Evolutionary conservation across 2,113 vertebrate species (phyloP), one percentile per base, ranked within the genome.

Genomic region (Myodes glareolus): DNA sequence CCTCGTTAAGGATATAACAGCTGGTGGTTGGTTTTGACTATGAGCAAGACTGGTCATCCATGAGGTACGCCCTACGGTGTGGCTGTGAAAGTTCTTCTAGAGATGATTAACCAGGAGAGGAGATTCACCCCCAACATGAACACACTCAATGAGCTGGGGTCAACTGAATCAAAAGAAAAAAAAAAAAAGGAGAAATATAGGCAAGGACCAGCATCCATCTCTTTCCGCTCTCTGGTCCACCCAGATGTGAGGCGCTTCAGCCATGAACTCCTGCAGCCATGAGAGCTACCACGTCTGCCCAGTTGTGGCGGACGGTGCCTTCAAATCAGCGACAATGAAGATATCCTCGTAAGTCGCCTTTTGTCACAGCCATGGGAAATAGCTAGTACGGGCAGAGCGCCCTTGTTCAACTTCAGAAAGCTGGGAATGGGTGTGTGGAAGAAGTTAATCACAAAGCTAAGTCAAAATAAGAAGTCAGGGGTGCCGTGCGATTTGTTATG

Each of bases 371-470:
- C n/a, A 52, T 23, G 65, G 68, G 65, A 70, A 88, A 9, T 25
- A n/a, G 33, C 36, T 50, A n/a, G 9, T 10, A n/a, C 4, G 1
- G 39, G 6, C 4, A 55, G 82, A 45, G 63, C 2, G 2, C n/a
- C 39, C 29, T 47, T 47, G 50, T 39, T 72, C 52, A 36, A 14
- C 23, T 42, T 81, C 82, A 72, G 86, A 86, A 86, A 52, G 4
- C 72, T 36, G 42, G 45, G 65, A 68, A 93, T 33, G 1, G 2
- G 11, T 7, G 7, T 16, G 1, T 70, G 70, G 61, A 45, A 82
- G 50, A 36, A 29, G 36, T 63, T 70, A 82, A 88, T n/a, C 68
- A 89, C 36, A 82, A 91, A 96, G 86, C 45, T 91, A 73, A 85
- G 33, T 45, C 21, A 84, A 78, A 63, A 29, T 70, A 78, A 73